phyloP scores from a whole-genome alignment of 2,113 vertebrate genomes.

The Irena cyanogastra region DNA sequence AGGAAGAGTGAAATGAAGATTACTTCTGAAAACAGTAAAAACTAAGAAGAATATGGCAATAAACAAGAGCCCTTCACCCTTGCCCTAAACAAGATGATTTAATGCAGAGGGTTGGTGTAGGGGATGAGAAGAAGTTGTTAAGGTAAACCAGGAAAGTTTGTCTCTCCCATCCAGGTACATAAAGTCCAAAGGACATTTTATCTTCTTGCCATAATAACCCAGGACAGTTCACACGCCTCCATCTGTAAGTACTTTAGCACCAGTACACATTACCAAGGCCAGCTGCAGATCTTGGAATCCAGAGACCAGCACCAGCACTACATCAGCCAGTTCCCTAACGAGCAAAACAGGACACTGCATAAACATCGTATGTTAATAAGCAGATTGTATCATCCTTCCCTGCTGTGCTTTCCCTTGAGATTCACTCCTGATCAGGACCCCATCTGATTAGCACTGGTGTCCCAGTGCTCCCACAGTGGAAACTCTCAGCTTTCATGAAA shows the following conservation, averaged over 20 bases:
- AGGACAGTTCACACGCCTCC: not conserved
- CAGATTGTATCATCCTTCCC: not conserved
- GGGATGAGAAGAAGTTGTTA: not conserved
- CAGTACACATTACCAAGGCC: no score
- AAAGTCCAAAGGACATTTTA: not conserved
- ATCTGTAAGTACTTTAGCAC: not conserved
- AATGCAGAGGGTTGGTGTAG: not conserved
- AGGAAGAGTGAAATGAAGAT: not conserved
- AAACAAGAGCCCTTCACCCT: not conserved
- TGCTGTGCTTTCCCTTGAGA: no score
- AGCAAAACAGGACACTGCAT: not conserved
- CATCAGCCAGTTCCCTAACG: not conserved
- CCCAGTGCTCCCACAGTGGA: accelerated
- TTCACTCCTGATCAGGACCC: accelerated
- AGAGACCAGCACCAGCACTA: not conserved
- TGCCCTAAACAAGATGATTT: not conserved
- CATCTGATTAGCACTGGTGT: no score
- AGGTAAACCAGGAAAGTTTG: not conserved
- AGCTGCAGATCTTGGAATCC: not conserved
- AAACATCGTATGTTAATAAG: accelerated
- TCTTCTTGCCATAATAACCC: not conserved
- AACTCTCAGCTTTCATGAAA: not conserved
- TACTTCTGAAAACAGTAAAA: not conserved
- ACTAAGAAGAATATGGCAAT: not conserved
- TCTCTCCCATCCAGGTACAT: not conserved